phyloP scores from a whole-genome alignment of 2,113 vertebrate species.

The Stigmatopora argus region DNA sequence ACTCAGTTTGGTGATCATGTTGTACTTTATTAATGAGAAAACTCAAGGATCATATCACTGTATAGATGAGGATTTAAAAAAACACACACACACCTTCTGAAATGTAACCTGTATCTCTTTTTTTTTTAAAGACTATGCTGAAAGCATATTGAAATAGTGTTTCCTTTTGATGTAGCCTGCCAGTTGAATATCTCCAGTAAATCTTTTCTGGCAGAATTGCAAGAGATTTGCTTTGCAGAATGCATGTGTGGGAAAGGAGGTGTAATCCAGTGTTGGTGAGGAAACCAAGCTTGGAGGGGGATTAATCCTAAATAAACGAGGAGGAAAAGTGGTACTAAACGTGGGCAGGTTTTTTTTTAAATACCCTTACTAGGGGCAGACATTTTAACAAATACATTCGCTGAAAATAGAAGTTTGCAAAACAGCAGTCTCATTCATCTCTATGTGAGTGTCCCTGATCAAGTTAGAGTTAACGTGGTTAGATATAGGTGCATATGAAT shows the following conservation, averaged over 20 bases:
- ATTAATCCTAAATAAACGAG: slow-evolving; percentile 5
- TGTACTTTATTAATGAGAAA: too few relatives aligned
- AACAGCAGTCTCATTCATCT: neutral
- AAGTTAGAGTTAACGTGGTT: neutral
- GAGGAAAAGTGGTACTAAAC: neutral
- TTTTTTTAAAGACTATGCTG: neutral
- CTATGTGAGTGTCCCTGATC: neutral
- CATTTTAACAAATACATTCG: neutral
- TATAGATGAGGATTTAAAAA: too few relatives aligned
- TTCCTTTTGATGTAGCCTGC: slow-evolving; percentile 6
- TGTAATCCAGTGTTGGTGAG: slow-evolving; percentile 22
- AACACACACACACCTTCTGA: neutral
- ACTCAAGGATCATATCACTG: too few relatives aligned
- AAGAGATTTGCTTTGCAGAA: slow-evolving; percentile 16
- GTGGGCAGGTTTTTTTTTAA: neutral
- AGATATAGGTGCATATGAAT: neutral
- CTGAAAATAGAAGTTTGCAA: neutral
- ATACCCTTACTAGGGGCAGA: neutral
- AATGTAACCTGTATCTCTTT: neutral
- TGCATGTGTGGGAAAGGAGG: slow-evolving; percentile 25
- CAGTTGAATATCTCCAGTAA: slow-evolving; percentile 6
- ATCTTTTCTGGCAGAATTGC: slow-evolving; percentile 9
- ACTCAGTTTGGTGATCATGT: neutral
- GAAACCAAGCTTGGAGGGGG: slow-evolving; percentile 5
- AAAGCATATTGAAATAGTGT: neutral